phyloP scores from a whole-genome alignment of 2,113 vertebrate species.

The Lepisosteus oculatus region DNA sequence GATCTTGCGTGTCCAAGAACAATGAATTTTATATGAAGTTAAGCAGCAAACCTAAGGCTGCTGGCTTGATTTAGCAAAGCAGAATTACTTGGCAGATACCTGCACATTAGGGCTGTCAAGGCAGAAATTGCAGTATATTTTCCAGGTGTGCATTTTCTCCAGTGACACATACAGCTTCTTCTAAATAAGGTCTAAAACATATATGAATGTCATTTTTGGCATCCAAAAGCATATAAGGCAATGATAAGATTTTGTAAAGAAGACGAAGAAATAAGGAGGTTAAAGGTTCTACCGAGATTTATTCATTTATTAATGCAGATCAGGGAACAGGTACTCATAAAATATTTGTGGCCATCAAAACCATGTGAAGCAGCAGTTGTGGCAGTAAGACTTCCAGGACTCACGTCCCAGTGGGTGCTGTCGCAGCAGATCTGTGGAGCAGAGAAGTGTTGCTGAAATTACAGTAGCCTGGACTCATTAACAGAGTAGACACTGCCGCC shows the following conservation, averaged over 20 bases:
- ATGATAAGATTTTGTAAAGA: too few species aligned
- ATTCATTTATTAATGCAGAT: conserved; percentile 42
- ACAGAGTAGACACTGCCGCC: conserved; percentile 33
- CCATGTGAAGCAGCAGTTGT: conserved; percentile 39
- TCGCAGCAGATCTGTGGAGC: conserved; percentile 45
- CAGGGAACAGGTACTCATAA: conserved; percentile 45
- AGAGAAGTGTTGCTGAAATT: conserved; percentile 62
- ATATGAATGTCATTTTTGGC: too few species aligned
- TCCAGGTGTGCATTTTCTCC: too few species aligned
- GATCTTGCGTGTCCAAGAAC: not conserved
- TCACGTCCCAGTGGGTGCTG: conserved; percentile 19
- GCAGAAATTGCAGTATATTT: too few species aligned
- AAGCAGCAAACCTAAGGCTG: not conserved
- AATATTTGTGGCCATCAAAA: conserved; percentile 56
- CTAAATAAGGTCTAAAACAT: too few species aligned
- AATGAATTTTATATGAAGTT: conserved; percentile 2
- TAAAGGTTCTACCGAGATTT: too few species aligned
- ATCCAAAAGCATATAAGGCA: too few species aligned
- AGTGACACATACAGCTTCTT: too few species aligned
- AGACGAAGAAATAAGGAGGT: too few species aligned
- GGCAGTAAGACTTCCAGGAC: conserved; percentile 34
- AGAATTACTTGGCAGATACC: not conserved
- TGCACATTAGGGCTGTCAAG: not conserved
- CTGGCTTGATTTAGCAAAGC: not conserved
- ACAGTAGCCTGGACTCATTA: conserved; percentile 51